Evolutionary conservation across 2,888 invertebrate genomes (phyloP).

Genomic region (Archips crataeganus): DNA sequence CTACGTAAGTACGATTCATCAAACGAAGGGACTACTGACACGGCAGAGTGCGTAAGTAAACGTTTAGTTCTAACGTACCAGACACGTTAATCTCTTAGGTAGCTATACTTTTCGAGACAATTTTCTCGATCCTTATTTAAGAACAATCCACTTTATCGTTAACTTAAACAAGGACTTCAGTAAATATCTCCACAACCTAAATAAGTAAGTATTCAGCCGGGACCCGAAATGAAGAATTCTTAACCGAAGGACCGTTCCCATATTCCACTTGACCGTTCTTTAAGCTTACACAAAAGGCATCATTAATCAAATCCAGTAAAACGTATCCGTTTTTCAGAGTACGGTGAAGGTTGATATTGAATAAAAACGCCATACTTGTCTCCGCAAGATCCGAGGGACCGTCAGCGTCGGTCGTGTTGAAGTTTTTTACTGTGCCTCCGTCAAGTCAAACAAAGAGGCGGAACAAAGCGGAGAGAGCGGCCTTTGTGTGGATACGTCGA

Average conservation of each 20-base stretch:
- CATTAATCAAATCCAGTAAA: slow-evolving; percentile 50
- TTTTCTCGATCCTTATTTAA: not conserved
- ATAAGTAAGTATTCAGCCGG: slow-evolving; percentile 13
- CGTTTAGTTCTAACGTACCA: slow-evolving; percentile 1
- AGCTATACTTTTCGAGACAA: not conserved
- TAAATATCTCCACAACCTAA: slow-evolving; percentile 12
- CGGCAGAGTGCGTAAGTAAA: slow-evolving; percentile 15
- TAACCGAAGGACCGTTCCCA: slow-evolving; percentile 3
- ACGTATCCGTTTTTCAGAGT: slow-evolving; percentile 42
- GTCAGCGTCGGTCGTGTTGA: slow-evolving; percentile 59
- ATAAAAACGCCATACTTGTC: slow-evolving; percentile 55
- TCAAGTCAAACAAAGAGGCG: slow-evolving; percentile 81
- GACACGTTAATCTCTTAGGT: not conserved
- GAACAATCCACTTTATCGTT: not conserved
- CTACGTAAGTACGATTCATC: slow-evolving; percentile 32
- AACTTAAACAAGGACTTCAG: not conserved
- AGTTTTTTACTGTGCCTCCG: slow-evolving; percentile 71
- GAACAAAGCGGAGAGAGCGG: slow-evolving; percentile 82
- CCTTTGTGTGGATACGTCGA: slow-evolving; percentile 77
- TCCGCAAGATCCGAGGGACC: slow-evolving; percentile 52
- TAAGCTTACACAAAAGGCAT: slow-evolving; percentile 32
- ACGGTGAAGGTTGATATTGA: slow-evolving; percentile 46
- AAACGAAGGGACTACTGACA: slow-evolving; percentile 23
- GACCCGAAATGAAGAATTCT: slow-evolving; percentile 1
- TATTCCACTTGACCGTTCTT: slow-evolving; percentile 32